Base-by-base conservation (phyloP, 2,888 invertebrate genomes). In the Mythimna ferrago region DNA sequence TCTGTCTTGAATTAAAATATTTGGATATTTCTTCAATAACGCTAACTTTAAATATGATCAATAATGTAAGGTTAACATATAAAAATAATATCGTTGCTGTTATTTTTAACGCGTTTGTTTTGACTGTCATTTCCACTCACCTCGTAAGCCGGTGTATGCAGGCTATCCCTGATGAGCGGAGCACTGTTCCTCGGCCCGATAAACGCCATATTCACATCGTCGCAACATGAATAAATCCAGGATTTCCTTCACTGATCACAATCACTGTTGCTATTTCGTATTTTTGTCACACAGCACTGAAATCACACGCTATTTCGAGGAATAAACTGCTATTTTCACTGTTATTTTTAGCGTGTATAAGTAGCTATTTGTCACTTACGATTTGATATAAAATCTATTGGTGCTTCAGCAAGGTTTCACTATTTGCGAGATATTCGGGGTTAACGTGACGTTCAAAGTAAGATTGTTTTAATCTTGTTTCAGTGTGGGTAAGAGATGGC, bases 121-220 rank as follows among this genome's bases (percentile, higher is more conserved):
- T 35, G 19, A 2, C 21, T 21, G 19, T n/a, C 26, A 14, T 38
- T 21, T 26, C n/a, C 58, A 89, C 96, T 94, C 92, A 98, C 97
- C 97, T 97, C 97, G 88, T 97, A 97, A 60, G 97, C 97, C 86
- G 97, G 97, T 85, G 97, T 94, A 87, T 97, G 97, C 85, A 97
- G 97, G 92, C 97, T 97, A 93, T 97, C 97, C 92, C 96, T 96
- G 90, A 97, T 97, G 87, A 97, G 93, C 65, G 97, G 97, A 84
- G 96, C 96, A 84, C 97, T 97, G 93, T 97, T 97, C 94, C 97
- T 97, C 88, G 97, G 97, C 88, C 96, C 96, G 78, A 96, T 97
- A 87, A 96, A 92, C 92, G 96, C 95, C 95, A 95, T 96, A 78
- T 92, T 95, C 86, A 91, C 96, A 95, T 95, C 89, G 92, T 95